Evolutionary conservation across 2,888 invertebrate genomes (phyloP).

Genomic region (Andrena fulva): DNA sequence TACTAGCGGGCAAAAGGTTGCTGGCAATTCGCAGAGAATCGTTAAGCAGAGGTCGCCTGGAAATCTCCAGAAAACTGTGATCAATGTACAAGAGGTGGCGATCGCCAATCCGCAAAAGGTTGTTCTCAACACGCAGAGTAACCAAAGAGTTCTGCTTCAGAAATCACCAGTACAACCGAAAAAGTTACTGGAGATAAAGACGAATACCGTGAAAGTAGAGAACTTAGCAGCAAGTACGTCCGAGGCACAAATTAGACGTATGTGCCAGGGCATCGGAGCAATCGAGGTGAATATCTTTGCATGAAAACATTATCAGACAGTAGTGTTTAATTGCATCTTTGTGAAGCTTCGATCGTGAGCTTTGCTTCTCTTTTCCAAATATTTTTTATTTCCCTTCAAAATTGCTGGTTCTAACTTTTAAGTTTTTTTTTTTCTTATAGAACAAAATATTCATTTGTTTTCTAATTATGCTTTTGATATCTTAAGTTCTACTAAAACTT

Average conservation of each 20-base stretch:
- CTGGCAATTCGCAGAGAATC: constrained; percentile 68
- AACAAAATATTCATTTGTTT: background rate
- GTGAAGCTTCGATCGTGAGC: background rate
- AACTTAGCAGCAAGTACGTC: constrained; percentile 85
- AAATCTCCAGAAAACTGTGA: constrained; percentile 58
- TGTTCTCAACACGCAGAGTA: constrained; percentile 66
- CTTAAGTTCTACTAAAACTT: constrained; percentile 2
- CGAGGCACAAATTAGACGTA: constrained; percentile 84
- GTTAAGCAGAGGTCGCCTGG: constrained; percentile 71
- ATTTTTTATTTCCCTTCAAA: background rate
- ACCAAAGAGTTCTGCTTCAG: constrained; percentile 76
- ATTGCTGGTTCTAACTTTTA: background rate
- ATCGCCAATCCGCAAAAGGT: constrained; percentile 64
- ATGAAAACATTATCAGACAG: constrained; percentile 57
- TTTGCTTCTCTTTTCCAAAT: background rate
- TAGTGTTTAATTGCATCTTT: background rate
- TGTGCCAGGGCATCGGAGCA: constrained; percentile 85
- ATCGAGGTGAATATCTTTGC: constrained; percentile 85
- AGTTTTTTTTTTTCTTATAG: background rate
- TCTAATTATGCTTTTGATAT: background rate
- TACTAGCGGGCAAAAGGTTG: constrained; percentile 40
- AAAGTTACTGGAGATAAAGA: constrained; percentile 76
- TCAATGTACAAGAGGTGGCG: constrained; percentile 61
- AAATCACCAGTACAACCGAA: constrained; percentile 63
- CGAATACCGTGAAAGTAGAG: constrained; percentile 84